A percentile compares a stretch with the other conserved stretches of the same genome.
These are phyloP conservation scores for Drosophila mauritiana DNA, from an alignment of 1,140 invertebrate genomes.

Conservation along the genomic window DNA sequence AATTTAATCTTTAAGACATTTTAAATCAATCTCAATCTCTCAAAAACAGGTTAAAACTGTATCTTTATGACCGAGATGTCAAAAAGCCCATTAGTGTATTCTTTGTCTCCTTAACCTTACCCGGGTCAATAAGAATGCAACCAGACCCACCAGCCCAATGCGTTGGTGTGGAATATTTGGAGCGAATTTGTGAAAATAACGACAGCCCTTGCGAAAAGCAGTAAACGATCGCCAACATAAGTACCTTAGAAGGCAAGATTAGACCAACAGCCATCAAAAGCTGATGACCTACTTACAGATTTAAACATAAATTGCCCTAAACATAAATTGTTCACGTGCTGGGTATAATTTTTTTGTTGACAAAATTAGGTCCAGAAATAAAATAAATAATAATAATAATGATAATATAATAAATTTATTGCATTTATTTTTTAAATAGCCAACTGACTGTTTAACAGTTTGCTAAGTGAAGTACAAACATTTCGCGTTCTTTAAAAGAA, in stretches of 20 bases:
- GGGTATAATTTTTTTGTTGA: background rate
- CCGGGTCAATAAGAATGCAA: background rate
- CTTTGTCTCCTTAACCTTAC: background rate
- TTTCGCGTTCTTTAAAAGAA: background rate
- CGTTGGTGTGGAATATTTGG: background rate
- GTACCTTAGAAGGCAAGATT: background rate
- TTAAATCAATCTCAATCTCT: conserved; percentile 52
- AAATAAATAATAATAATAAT: too few species aligned
- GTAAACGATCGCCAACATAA: conserved; percentile 5
- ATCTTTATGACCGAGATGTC: conserved; percentile 33
- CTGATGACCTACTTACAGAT: background rate
- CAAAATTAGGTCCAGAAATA: background rate
- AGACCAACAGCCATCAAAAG: background rate
- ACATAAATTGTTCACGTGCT: background rate
- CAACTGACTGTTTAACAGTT: too few species aligned
- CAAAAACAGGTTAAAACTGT: conserved; percentile 13
- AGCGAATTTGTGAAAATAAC: conserved; percentile 33
- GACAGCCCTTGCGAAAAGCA: conserved; percentile 18
- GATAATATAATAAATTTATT: too few species aligned
- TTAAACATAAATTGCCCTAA: too few species aligned
- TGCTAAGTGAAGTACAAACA: too few species aligned
- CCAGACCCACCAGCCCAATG: background rate
- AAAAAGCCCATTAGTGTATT: conserved; percentile 25
- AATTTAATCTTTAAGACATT: conserved; percentile 36
- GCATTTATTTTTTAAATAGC: background rate